Evolutionary conservation across 2,113 vertebrate genomes (phyloP), one percentile per base, ranked within the genome.

Genomic region (Eulemur rufifrons): DNA sequence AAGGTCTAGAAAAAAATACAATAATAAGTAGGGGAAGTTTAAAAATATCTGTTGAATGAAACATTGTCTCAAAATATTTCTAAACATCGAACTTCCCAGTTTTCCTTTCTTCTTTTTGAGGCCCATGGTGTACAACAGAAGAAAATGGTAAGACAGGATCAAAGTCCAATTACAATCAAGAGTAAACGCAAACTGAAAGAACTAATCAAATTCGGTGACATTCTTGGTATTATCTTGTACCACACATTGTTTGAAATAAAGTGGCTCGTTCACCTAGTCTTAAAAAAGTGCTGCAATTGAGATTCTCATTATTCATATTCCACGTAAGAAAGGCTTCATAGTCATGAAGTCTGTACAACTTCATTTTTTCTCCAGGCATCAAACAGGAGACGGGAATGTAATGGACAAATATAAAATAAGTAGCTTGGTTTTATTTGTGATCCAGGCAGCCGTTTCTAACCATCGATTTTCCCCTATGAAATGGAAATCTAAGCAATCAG

Each of bases 31-130:
- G 54, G 8, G 18, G 1, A 82, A 87, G n/a, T 78, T 88, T 50
- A 61, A 78, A 96, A 91, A 39, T 37, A 84, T 10, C 34, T 64
- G 5, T 86, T 66, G 47, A 91, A 69, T 89, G 52, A 77, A 94
- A 92, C 14, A 34, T 18, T 61, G 15, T n/a, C 45, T 71, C 45
- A 94, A 47, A 88, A 83, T 63, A 54, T 86, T 97, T 96, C 39
- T 39, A 87, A 77, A 87, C 15, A 50, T 77, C 45, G 37, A 54
- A 12, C 9, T 54, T 34, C 0, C 42, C 42, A n/a, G 11, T 76
- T 59, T 89, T 89, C 8, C 23, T 83, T 47, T 86, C 9, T 74
- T 87, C 8, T 50, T 63, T 84, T 74, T 78, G 32, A 83, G 45
- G 10, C 61, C 34, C 11, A 56, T 90, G 34, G 4, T 78, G 8